Evolutionary conservation across 2,888 invertebrate genomes (phyloP).

Genomic region (Geotrupes spiniger): DNA sequence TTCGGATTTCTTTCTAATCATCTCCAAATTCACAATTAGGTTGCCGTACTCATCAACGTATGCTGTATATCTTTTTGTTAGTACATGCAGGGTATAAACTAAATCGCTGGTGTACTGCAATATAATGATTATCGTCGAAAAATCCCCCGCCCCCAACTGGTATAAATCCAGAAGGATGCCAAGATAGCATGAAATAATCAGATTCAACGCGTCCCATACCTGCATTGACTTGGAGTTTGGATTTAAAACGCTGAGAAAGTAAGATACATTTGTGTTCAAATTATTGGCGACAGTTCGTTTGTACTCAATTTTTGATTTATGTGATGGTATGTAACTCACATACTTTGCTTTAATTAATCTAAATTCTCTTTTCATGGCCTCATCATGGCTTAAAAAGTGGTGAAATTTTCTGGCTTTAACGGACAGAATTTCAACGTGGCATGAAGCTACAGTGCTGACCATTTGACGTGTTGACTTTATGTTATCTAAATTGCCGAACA

Average conservation of each 20-base stretch:
- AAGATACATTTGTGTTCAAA: not conserved
- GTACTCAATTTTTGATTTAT: conserved; percentile 2
- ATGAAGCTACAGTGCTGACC: conserved; percentile 24
- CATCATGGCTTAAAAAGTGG: conserved; percentile 3
- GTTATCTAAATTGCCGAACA: conserved; percentile 29
- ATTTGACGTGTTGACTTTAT: conserved; percentile 16
- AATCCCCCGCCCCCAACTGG: conserved; percentile 15
- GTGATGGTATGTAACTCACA: conserved; percentile 14
- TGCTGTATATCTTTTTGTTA: conserved; percentile 12
- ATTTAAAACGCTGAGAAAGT: conserved; percentile 10
- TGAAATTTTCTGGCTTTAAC: conserved; percentile 11
- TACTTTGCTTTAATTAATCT: conserved; percentile 8
- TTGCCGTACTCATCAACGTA: conserved; percentile 18
- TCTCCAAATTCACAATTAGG: conserved; percentile 10
- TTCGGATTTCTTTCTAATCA: conserved; percentile 10
- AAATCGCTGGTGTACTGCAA: conserved; percentile 13
- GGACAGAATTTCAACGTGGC: conserved; percentile 22
- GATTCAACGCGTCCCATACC: conserved; percentile 10
- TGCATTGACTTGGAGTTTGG: conserved; percentile 8
- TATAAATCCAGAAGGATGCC: conserved; percentile 14
- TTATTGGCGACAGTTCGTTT: too few relatives aligned
- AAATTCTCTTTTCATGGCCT: conserved; percentile 14
- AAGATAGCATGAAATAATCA: conserved; percentile 14
- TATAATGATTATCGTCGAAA: not conserved
- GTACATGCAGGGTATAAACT: conserved; percentile 9